Evolutionary conservation across 2,113 vertebrate species (phyloP).

Genomic region (Gallinago undulata): DNA sequence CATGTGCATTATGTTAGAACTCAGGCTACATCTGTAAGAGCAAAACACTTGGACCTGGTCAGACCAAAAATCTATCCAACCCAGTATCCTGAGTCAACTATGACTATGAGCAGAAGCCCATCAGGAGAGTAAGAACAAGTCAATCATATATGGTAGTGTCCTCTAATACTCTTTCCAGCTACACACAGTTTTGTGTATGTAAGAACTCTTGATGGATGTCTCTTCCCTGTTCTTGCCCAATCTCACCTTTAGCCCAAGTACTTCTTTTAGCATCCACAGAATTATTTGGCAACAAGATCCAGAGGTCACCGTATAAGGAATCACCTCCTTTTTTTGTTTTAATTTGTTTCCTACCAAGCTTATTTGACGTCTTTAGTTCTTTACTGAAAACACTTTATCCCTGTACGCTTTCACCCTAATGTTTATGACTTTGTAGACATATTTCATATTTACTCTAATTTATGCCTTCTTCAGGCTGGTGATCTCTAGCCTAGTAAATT

Average conservation of each 20-base stretch:
- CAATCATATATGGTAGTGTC: not conserved
- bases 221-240: not conserved
- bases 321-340: not conserved
- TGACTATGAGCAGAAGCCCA: not conserved
- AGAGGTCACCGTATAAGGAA: not conserved
- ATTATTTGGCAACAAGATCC: not conserved
- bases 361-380: not conserved
- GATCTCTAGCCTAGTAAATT: not conserved
- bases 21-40: not conserved
- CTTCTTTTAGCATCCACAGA: not conserved
- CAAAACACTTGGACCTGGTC: rapidly evolving
- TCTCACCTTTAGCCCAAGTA: not conserved
- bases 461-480: not conserved
- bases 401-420: not conserved
- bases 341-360: not conserved
- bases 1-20: not conserved
- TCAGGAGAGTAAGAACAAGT: not conserved
- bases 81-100: not conserved
- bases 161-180: not conserved
- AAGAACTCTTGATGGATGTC: not conserved
- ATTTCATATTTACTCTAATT: not conserved
- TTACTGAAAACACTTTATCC: not conserved
- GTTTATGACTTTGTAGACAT: not conserved
- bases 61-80: not conserved
- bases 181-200: not conserved